Evolutionary conservation across 2,797 vertebrate species (phyloP).

Genomic region (Cossypha heuglini): DNA sequence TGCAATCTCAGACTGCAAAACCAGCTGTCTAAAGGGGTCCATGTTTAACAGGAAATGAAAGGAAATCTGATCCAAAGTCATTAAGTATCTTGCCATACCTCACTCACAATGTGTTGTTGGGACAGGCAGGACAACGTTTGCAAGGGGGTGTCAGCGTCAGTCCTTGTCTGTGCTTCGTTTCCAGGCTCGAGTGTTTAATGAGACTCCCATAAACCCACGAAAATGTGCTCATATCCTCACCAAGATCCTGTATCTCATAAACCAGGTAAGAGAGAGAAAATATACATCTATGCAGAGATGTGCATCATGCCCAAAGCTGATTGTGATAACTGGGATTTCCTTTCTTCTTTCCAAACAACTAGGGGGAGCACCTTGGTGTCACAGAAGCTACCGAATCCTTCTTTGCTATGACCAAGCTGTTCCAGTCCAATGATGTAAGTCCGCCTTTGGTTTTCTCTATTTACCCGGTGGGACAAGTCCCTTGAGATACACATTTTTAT

Average conservation of each 20-base stretch:
- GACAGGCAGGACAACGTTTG: not conserved
- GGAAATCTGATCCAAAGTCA: not conserved
- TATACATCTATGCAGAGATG: not conserved
- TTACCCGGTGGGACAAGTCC: not conserved
- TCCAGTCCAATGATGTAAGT: slow-evolving; percentile 84
- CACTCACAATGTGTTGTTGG: not conserved
- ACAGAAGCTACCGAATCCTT: slow-evolving; percentile 81
- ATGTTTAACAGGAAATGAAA: not conserved
- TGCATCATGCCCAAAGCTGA: not conserved
- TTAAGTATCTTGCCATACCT: not conserved
- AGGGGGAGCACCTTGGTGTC: slow-evolving; percentile 82
- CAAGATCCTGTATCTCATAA: slow-evolving; percentile 83
- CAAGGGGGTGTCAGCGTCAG: not conserved
- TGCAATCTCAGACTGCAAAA: not conserved
- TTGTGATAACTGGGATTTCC: not conserved
- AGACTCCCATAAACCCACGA: slow-evolving; percentile 82
- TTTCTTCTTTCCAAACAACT: not conserved
- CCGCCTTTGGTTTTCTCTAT: not conserved
- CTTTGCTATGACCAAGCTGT: slow-evolving; percentile 84
- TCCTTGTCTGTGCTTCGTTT: slow-evolving; percentile 4
- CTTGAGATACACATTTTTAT: not conserved
- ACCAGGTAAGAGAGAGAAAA: slow-evolving; percentile 72
- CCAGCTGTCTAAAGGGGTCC: not conserved
- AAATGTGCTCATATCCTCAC: slow-evolving; percentile 85
- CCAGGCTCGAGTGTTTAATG: slow-evolving; percentile 82